Evolutionary conservation across 2,113 vertebrate species (phyloP).

Genomic region (Thamnaconus septentrionalis): DNA sequence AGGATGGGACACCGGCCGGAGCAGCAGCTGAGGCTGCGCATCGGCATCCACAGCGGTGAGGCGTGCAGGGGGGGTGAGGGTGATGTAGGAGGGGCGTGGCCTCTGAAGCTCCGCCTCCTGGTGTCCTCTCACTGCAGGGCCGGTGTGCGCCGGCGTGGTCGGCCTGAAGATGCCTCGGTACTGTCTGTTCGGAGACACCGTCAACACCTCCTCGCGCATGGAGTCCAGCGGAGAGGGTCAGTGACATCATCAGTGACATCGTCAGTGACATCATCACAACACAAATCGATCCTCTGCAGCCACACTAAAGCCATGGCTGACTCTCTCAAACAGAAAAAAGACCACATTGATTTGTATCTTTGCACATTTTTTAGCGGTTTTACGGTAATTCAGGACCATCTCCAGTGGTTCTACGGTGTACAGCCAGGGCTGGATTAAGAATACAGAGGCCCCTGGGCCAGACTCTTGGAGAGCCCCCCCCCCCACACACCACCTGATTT

Average conservation of each 20-base stretch:
- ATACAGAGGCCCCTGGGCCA: no score
- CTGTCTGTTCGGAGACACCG: conserved; percentile 92
- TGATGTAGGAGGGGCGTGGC: not conserved
- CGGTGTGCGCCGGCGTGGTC: conserved; percentile 89
- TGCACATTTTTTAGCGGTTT: no score
- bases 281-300: no score
- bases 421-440: no score
- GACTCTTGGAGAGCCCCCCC: no score
- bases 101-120: not conserved
- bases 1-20: conserved; percentile 85
- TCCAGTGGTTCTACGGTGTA: no score
- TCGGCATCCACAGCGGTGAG: conserved; percentile 89
- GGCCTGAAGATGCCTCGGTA: conserved; percentile 94
- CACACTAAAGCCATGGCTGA: no score
- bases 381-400: no score
- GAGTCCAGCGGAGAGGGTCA: conserved; percentile 90
- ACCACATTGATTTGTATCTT: no score
- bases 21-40: conserved; percentile 85
- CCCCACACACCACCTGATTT: no score
- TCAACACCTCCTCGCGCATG: conserved; percentile 94
- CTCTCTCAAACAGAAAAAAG: no score
- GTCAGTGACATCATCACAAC: no score
- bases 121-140: conserved; percentile 70
- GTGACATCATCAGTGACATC: not conserved
- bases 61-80: not conserved